Evolutionary conservation across 2,113 vertebrate species (phyloP).

Genomic region (Thamnaconus septentrionalis): DNA sequence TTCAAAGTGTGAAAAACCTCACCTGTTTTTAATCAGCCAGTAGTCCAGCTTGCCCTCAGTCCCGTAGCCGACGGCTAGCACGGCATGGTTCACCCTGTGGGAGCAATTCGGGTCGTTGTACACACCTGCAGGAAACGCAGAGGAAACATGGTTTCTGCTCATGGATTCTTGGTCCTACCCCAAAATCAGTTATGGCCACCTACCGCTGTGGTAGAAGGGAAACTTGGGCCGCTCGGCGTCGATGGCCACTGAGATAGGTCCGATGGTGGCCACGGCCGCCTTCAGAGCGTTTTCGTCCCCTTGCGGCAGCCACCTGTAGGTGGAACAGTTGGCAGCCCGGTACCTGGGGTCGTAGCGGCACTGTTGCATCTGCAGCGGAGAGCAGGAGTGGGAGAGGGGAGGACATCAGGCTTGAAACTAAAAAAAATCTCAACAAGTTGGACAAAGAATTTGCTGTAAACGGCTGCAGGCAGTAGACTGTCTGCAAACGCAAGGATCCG

Average conservation of each 20-base stretch:
- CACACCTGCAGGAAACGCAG: slow-evolving; percentile 74
- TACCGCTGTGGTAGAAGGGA: slow-evolving; percentile 83
- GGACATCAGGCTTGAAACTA: no score
- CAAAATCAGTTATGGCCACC: neutral
- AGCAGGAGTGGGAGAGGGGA: neutral
- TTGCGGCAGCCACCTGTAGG: slow-evolving; percentile 60
- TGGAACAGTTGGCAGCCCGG: slow-evolving; percentile 83
- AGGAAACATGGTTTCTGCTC: no score
- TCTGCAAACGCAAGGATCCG: no score
- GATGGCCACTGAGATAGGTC: slow-evolving; percentile 87
- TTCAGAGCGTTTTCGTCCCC: slow-evolving; percentile 77
- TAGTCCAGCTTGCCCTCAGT: slow-evolving; percentile 79
- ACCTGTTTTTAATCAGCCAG: slow-evolving; percentile 98
- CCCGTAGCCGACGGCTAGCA: slow-evolving; percentile 87
- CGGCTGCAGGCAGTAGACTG: no score
- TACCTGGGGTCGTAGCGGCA: slow-evolving; percentile 77
- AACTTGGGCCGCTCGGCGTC: slow-evolving; percentile 80
- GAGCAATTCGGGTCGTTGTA: slow-evolving; percentile 82
- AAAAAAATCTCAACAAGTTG: no score
- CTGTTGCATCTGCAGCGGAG: slow-evolving; percentile 62
- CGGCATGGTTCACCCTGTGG: slow-evolving; percentile 80
- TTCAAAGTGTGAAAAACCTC: slow-evolving; percentile 13
- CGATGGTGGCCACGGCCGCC: slow-evolving; percentile 77
- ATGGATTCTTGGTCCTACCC: no score
- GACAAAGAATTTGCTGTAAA: no score